These are phyloP conservation scores for Oryctolagus cuniculus DNA, from an alignment of 2,113 vertebrate genomes.

Conservation along the genomic window DNA sequence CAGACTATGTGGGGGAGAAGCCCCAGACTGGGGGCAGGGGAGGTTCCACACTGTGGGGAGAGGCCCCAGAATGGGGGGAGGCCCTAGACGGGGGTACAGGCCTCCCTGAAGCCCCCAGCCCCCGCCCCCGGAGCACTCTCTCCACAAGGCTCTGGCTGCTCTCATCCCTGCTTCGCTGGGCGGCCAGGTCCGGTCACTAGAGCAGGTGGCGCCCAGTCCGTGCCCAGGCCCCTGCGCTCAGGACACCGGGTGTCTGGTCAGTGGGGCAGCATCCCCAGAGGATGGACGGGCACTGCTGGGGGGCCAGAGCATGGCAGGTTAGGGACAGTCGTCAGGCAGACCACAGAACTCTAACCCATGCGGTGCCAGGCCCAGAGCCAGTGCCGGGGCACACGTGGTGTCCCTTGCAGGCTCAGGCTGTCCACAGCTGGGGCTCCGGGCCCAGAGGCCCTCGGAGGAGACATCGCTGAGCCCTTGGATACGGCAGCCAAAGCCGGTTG, in stretches of 20 bases:
- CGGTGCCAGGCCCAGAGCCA: accelerated
- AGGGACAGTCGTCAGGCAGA: not conserved
- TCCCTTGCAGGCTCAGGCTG: not conserved
- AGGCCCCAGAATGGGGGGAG: not conserved
- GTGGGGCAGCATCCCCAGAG: not conserved
- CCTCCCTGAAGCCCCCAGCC: no score
- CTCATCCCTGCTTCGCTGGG: not conserved
- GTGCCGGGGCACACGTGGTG: not conserved
- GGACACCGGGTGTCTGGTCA: not conserved
- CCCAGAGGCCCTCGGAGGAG: not conserved
- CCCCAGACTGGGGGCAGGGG: not conserved
- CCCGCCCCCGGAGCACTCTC: not conserved
- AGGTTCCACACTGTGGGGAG: not conserved
- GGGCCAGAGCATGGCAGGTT: not conserved
- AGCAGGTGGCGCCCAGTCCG: no score
- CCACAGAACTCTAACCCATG: accelerated
- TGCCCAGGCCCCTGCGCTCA: not conserved
- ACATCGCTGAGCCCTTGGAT: accelerated
- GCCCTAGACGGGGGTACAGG: not conserved
- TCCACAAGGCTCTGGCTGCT: not conserved
- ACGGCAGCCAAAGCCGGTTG: no score
- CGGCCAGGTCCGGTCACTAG: not conserved
- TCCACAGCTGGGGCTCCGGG: not conserved
- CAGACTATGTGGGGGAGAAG: no score
- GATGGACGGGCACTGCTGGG: not conserved